Evolutionary conservation across 2,797 vertebrate species (phyloP).

Genomic region (Lepilemur ruficaudatus): DNA sequence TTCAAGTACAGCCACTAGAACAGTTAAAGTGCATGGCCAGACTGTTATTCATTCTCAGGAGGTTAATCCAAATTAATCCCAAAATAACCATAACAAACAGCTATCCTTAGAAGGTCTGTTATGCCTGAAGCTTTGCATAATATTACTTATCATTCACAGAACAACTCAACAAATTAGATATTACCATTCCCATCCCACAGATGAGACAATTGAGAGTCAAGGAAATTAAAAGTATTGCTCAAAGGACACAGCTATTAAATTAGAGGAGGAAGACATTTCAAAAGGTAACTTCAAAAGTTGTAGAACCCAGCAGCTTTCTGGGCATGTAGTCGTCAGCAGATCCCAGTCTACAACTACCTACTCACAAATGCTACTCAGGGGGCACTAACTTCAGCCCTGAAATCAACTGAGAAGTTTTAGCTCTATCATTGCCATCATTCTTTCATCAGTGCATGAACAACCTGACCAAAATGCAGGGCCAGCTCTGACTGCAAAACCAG

Average conservation of each 20-base stretch:
- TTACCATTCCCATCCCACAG: not conserved
- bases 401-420: not conserved
- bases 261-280: not conserved
- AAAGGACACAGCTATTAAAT: not conserved
- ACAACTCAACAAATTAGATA: not conserved
- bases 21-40: not conserved
- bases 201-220: not conserved
- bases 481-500: not conserved
- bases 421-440: not conserved
- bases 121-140: not conserved
- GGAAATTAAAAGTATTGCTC: not conserved
- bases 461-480: not conserved
- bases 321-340: not conserved
- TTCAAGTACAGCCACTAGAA: not conserved
- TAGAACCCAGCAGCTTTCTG: not conserved
- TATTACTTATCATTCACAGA: conserved; percentile 21
- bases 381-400: not conserved
- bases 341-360: too few species aligned
- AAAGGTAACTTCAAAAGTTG: not conserved
- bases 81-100: conserved; percentile 4
- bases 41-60: not conserved
- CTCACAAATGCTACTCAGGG: not conserved
- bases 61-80: conserved; percentile 35
- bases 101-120: not conserved
- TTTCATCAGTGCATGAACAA: not conserved